phyloP scores from a whole-genome alignment of 1,140 invertebrate genomes.

The Tetragnatha versicolor region DNA sequence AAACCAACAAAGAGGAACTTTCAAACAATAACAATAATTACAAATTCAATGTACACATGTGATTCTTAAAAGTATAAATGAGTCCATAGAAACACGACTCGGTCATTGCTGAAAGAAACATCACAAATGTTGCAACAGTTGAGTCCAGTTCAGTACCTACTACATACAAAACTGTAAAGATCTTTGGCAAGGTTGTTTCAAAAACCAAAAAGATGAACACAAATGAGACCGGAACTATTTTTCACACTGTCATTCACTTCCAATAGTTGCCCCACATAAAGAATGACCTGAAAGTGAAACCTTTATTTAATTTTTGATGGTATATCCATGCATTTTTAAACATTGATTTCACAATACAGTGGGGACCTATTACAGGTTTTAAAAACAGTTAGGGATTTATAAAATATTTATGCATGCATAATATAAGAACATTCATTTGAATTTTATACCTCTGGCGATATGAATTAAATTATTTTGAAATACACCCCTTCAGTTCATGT shows the following conservation, averaged over 20 bases:
- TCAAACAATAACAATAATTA: conserved; percentile 4
- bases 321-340: too few relatives aligned
- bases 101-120: conserved; percentile 6
- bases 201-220: conserved; percentile 24
- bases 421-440: too few relatives aligned
- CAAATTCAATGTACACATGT: conserved; percentile 28
- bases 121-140: neutral
- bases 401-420: too few relatives aligned
- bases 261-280: conserved; percentile 8
- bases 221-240: conserved; percentile 26
- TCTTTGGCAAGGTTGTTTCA: conserved; percentile 47
- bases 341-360: too few relatives aligned
- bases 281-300: neutral
- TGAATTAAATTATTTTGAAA: too few relatives aligned
- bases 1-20: conserved; percentile 22
- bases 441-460: too few relatives aligned
- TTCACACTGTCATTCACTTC: conserved; percentile 34
- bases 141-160: conserved; percentile 1
- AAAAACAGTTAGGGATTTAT: too few relatives aligned
- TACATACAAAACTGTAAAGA: conserved; percentile 40
- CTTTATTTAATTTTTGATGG: conserved; percentile 5
- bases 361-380: too few relatives aligned
- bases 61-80: conserved; percentile 26
- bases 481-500: too few relatives aligned
- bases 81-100: conserved; percentile 10